Base-by-base conservation (phyloP, 2,113 vertebrate genomes). In the Chloropsis hardwickii region DNA sequence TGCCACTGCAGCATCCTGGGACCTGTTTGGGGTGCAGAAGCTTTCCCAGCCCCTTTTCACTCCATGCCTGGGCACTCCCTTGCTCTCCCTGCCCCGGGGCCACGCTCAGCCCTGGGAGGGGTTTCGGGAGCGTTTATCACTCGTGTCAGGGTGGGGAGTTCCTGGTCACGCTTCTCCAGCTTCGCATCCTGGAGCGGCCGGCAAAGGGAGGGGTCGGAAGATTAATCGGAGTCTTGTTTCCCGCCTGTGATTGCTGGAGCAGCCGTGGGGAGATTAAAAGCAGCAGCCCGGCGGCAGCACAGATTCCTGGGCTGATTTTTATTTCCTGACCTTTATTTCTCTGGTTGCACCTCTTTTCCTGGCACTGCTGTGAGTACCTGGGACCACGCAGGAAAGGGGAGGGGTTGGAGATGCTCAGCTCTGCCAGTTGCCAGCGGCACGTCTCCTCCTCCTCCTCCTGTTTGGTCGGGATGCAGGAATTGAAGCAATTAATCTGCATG, bases 271-370 rank as follows among this genome's bases (percentile, higher is more conserved):
- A 81, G 80, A 54, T 82, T 65, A 85, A 90, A 76, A 61, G 67
- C 67, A 50, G 73, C 65, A 45, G n/a, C 60, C 53, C 0, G 3
- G 78, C 6, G 3, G 86, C 77, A 33, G 69, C 31, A 62, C 77
- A 6, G 40, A 14, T 73, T 84, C 84, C 70, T 64, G 69, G 35
- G 48, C 73, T 81, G 69, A n/a, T 60, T 87, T 91, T 91, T 70
- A 39, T 91, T 96, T 96, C 78, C 87, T 86, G 84, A 58, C 87
- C 65, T 95, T 87, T 58, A 20, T 86, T 80, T 45, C 86, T 92
- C 15, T 33, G 74, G 48, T 60, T 54, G 31, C 82, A 42, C 45
- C 76, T 51, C 3, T 86, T 92, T 95, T 91, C 78, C 92, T 87
- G 84, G 72, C 5, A 1, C 72, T 73, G 71, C 33, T 2, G 5